phyloP scores from a whole-genome alignment of 1,140 invertebrate species.

The Limonius californicus region DNA sequence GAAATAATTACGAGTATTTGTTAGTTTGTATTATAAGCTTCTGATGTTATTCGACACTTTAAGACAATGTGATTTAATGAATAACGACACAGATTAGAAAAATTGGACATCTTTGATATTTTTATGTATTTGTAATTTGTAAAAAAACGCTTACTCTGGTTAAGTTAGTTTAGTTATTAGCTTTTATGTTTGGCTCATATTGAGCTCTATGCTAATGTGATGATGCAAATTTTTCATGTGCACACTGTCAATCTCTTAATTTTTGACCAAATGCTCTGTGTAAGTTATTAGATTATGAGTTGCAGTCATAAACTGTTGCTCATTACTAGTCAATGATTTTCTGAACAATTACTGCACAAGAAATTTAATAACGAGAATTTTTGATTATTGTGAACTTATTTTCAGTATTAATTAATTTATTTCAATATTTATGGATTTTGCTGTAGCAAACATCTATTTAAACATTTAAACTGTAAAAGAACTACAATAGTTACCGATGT shows the following conservation, averaged over 20 bases:
- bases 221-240: background rate
- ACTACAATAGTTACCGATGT: slow-evolving; percentile 7
- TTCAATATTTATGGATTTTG: slow-evolving; percentile 11
- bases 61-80: slow-evolving; percentile 18
- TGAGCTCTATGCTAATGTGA: slow-evolving; percentile 18
- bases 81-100: background rate
- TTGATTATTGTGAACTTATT: background rate
- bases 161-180: slow-evolving; percentile 15
- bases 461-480: background rate
- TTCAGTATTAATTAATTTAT: slow-evolving; percentile 17
- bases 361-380: background rate
- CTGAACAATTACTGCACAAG: background rate
- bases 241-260: slow-evolving; percentile 13
- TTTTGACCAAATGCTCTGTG: slow-evolving; percentile 13
- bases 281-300: slow-evolving; percentile 16
- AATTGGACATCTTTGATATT: background rate
- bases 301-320: slow-evolving; percentile 3
- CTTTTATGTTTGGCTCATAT: slow-evolving; percentile 20
- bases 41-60: background rate
- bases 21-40: background rate
- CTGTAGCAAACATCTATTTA: background rate
- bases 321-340: slow-evolving; percentile 17
- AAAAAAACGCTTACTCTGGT: slow-evolving; percentile 19
- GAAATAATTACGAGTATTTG: background rate
- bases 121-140: slow-evolving; percentile 12